A percentile compares a stretch with the other conserved stretches of the same genome.
Conservation (phyloP, 2,113 vertebrate genomes). For the Gavia stellata region DNA sequence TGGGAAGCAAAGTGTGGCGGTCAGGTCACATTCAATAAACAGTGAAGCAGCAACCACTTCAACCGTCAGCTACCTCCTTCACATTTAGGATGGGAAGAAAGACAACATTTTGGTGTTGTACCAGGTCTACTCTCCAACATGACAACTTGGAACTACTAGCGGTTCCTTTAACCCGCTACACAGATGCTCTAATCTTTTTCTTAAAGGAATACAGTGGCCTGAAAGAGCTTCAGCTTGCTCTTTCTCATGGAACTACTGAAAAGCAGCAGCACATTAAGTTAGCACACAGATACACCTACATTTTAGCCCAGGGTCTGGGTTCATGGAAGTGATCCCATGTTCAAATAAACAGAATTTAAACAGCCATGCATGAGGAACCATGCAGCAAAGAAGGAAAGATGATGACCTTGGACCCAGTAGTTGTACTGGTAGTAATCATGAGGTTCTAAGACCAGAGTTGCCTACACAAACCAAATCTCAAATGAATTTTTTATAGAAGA, state of each 20-base stretch:
- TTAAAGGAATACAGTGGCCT: neutral
- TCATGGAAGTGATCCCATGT: neutral
- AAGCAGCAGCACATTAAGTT: neutral
- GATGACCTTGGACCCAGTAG: neutral
- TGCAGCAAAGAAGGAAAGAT: neutral
- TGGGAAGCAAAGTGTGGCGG: neutral
- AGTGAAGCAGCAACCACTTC: neutral
- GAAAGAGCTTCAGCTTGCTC: neutral
- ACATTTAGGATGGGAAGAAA: neutral
- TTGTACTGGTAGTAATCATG: neutral
- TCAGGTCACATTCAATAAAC: neutral
- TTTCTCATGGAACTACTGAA: neutral
- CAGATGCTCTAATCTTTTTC: neutral
- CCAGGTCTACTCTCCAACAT: neutral
- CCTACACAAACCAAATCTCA: neutral
- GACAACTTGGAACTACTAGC: neutral
- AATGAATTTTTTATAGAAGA: neutral
- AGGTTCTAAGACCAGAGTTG: neutral
- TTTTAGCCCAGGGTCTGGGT: fast-evolving
- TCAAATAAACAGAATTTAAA: neutral
- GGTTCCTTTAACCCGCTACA: neutral
- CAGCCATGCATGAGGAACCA: neutral
- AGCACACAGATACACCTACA: neutral
- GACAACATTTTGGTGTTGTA: neutral
- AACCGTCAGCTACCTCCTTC: neutral